Evolutionary conservation across 2,797 vertebrate species (phyloP), one percentile per base, ranked within the genome.

Genomic region (Rhadinocentrus ornatus): DNA sequence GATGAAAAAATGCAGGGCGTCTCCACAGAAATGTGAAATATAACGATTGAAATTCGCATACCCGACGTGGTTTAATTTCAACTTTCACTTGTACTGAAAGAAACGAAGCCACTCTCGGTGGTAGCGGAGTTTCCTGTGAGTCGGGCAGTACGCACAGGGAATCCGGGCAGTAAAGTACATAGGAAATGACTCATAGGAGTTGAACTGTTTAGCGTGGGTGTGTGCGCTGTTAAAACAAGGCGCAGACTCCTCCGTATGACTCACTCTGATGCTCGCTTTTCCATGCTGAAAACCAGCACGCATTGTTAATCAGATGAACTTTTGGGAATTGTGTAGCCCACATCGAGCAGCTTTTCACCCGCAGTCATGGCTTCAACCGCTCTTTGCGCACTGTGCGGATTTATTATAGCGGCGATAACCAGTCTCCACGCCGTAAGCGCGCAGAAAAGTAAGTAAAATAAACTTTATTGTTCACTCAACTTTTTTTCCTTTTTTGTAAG

Each of bases 171-270:
- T 87, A 84, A 89, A 91, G 88, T 88, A 84, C 89, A 94, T 90
- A 91, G 94, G 94, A 95, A 95, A 92, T 95, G 94, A 95, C 86
- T 95, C 94, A 94, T 88, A 85, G 88, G 87, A 85, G 89, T 63
- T 87, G 91, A 86, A 81, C 84, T 86, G 90, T 83, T 85, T 67
- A 73, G 94, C 92, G 94, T 94, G 94, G 93, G 94, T 93, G 94
- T 94, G 93, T 93, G 87, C 92, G 87, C 92, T 91, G 72, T 94
- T 95, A 94, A 94, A 95, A 93, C 94, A 93, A 87, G 93, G 90
- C 89, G 88, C 91, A 89, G 91, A 89, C 90, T 91, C 89, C 87
- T 89, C 83, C 76, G 92, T 79, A 87, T 95, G 94, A 93, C 89
- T 94, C 93, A 95, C 90, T 93, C 91, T 91, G 89, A 91, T 89